Base-by-base conservation (phyloP, 1,140 invertebrate genomes). In the Latrodectus geometricus region DNA sequence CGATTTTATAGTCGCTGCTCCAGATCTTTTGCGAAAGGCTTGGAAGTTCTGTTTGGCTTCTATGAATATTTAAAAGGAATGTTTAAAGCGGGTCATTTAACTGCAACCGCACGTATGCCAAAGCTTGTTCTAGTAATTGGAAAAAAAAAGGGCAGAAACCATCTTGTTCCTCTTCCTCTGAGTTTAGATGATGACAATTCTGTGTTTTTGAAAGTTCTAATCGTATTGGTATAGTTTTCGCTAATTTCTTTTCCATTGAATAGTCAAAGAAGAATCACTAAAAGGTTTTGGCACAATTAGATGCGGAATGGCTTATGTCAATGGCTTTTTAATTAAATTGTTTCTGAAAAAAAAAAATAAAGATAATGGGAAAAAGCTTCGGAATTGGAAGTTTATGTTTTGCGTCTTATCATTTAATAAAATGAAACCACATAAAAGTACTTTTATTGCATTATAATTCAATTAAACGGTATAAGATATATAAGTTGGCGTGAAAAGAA, bases 21-120 rank as follows among this genome's bases (percentile, higher is more conserved):
- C 52, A n/a, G 12, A n/a, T 76, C 15, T 20, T 76, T 52, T 15
- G 9, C 9, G 21, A 7, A 8, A 76, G 21, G 50, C 20, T 35
- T 35, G 5, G 54, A 52, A 52, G 52, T 15, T n/a, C 72, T 48
- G 23, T 48, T 50, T 76, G 52, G 74, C 23, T n/a, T 76, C 52
- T n/a, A 76, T 76, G 74, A 76, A 76, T 76, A 76, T 76, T 76
- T 76, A 76, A 76, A 17, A 76, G 54, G 21, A 76, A 52, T 20
- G 74, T 76, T 76, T 76, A 76, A 76, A 76, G 52, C 4, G 52
- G 54, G 52, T 52, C 50, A 76, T 76, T 76, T 52, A 56, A 35
- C 74, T 76, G 74, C 74, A 76, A 61, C 74, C 74, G 74, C 74
- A 61, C 74, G 74, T 76, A 76, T 61, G 21, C 74, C 74, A 49